Base-by-base conservation (phyloP, 2,797 vertebrate genomes). In the Lateolabrax maculatus region DNA sequence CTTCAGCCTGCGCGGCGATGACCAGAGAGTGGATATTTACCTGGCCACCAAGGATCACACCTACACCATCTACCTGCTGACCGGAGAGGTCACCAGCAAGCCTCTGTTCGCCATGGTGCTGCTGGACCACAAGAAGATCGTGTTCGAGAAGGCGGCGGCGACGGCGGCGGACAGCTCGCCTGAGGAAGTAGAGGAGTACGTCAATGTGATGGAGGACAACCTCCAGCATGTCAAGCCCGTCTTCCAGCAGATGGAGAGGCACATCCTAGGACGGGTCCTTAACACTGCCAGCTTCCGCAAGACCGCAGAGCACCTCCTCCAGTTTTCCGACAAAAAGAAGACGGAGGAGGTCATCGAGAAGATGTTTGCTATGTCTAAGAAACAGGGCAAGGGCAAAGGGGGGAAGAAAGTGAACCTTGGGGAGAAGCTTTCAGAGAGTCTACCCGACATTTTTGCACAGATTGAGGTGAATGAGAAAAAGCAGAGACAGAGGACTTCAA, bases 391-490 rank as follows among this genome's bases (percentile, higher is more conserved):
- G 75, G 90, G 93, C 3, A 97, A 96, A 94, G 95, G 88, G 49
- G 95, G 79, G 37, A 97, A 89, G 83, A 97, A 94, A 79, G 74
- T 86, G 34, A 93, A 93, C 77, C 92, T 95, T 21, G 95, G 85
- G 73, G 96, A 97, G 71, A 97, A 96, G 78, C 97, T 98, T 49
- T 91, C 97, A 0, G 97, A 97, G 89, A 95, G 89, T 0, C 90
- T 96, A 63, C 96, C 97, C 16, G 97, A 99, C 85, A 97, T 99
- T 89, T 99, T 99, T 96, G 95, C 97, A 93, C 97, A 98, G 90
- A 97, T 99, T 52, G 98, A 99, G 89, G 93, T 96, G 56, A 97
- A 94, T 34, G 98, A 99, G 85, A 97, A 96, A 87, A 97, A 95
- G 90, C 95, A 96, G 75, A 94, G 97, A 57, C 97, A 97, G 81